Conservation (phyloP, 2,797 vertebrate species). For the Notolepis coatsorum region DNA sequence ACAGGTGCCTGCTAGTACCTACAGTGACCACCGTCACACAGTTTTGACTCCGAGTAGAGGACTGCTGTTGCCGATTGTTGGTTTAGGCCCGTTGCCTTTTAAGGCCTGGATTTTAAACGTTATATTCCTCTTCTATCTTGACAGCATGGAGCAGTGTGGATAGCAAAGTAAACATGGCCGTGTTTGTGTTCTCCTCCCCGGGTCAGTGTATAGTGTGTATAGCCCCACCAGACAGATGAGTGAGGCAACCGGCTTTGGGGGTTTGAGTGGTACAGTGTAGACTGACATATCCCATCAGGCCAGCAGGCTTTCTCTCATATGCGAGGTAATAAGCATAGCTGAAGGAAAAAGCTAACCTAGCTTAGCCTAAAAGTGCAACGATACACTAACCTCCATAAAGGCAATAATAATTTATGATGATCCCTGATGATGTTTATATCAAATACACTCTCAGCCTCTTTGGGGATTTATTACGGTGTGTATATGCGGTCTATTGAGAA, state of each 20-base stretch:
- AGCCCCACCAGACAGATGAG: slow-evolving; percentile 19
- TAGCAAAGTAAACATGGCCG: slow-evolving; percentile 7
- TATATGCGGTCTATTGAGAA: slow-evolving; percentile 53
- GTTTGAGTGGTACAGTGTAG: slow-evolving; percentile 30
- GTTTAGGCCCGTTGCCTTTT: slow-evolving; percentile 34
- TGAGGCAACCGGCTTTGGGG: slow-evolving; percentile 12
- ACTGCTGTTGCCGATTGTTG: slow-evolving; percentile 38
- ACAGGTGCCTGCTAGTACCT: no score
- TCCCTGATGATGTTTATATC: slow-evolving; percentile 61
- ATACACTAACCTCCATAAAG: slow-evolving; percentile 46
- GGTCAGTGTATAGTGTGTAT: slow-evolving; percentile 15
- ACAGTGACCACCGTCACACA: no score
- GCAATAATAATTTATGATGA: slow-evolving; percentile 64
- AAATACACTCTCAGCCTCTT: slow-evolving; percentile 52
- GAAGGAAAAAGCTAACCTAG: slow-evolving; percentile 26
- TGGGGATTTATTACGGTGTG: slow-evolving; percentile 61
- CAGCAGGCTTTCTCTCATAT: slow-evolving; percentile 50
- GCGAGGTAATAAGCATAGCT: slow-evolving; percentile 39
- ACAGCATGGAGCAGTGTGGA: slow-evolving; percentile 19
- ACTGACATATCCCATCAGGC: slow-evolving; percentile 40
- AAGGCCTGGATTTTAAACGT: slow-evolving; percentile 19
- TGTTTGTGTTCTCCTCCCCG: slow-evolving; percentile 37
- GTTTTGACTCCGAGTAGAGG: neutral
- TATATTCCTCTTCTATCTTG: slow-evolving; percentile 19
- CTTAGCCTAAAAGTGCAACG: no score